phyloP scores from a whole-genome alignment of 2,113 vertebrate species.

The Pangasianodon gigas region DNA sequence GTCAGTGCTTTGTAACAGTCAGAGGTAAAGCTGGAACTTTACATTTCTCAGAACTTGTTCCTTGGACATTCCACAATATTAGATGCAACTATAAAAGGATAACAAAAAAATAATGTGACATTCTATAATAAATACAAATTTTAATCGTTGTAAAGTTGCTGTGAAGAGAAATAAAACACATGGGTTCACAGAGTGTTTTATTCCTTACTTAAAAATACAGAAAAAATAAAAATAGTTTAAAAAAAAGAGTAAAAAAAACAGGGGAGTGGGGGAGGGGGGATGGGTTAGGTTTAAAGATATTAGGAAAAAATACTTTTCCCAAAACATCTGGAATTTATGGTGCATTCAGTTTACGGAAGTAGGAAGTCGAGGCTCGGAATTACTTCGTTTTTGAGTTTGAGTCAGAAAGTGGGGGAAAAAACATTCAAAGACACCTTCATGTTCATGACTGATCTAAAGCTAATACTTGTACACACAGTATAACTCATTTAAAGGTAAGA shows the following conservation, averaged over 20 bases:
- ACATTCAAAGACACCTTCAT: too few species aligned
- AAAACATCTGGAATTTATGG: background rate
- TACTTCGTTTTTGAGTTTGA: too few species aligned
- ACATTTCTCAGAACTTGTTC: background rate
- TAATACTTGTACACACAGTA: background rate
- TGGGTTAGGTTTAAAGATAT: too few species aligned
- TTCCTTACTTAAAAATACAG: too few species aligned
- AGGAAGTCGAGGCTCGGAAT: too few species aligned
- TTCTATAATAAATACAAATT: background rate
- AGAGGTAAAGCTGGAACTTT: background rate
- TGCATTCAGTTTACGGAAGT: background rate
- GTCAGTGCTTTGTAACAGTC: background rate
- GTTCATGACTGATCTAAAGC: too few species aligned
- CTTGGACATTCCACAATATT: background rate
- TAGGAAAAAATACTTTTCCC: too few species aligned
- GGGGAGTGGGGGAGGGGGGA: too few species aligned
- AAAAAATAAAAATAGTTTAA: too few species aligned
- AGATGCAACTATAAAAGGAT: background rate
- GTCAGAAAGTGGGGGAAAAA: background rate
- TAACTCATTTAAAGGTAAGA: background rate
- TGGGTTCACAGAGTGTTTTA: background rate
- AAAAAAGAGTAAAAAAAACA: too few species aligned
- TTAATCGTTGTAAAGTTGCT: background rate
- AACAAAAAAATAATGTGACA: background rate
- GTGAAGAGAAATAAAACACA: background rate